Conservation (phyloP, 2,797 vertebrate species). For the Aulostomus chinensis region DNA sequence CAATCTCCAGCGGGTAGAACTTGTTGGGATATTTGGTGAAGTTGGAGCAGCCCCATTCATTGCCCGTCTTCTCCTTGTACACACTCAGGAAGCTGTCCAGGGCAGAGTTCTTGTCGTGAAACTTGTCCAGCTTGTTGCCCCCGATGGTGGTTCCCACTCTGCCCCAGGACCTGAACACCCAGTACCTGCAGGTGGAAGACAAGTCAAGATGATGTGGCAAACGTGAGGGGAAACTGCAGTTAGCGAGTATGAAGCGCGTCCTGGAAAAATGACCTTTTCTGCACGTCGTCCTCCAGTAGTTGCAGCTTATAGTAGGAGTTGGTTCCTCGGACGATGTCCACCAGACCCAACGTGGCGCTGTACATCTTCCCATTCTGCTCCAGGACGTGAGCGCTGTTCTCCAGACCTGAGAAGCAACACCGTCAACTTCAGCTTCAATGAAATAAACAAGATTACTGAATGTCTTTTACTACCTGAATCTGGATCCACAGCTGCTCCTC, state of each 20-base stretch:
- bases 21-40: slow-evolving; percentile 98
- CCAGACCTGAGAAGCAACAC: slow-evolving; percentile 82
- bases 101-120: slow-evolving; percentile 91
- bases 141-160: slow-evolving; percentile 95
- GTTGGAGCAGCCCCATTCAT: slow-evolving; percentile 88
- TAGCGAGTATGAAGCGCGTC: too few species aligned
- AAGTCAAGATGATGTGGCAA: background rate
- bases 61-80: slow-evolving; percentile 97
- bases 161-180: slow-evolving; percentile 99
- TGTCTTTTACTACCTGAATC: slow-evolving; percentile 85
- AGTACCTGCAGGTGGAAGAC: slow-evolving; percentile 81
- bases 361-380: slow-evolving; percentile 96
- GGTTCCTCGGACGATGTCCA: slow-evolving; percentile 94
- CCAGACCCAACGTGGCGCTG: slow-evolving; percentile 94
- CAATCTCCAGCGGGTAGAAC: slow-evolving; percentile 97
- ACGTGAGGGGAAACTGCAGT: background rate
- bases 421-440: background rate
- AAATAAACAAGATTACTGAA: background rate
- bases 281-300: slow-evolving; percentile 93
- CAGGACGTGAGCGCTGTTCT: slow-evolving; percentile 93
- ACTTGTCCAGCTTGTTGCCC: slow-evolving; percentile 95
- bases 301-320: slow-evolving; percentile 99
- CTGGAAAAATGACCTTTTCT: slow-evolving; percentile 85
- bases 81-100: slow-evolving; percentile 90
- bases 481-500: slow-evolving; percentile 95